A percentile compares a stretch with the other conserved stretches of the same genome.
These are phyloP conservation scores for Centropus bengalensis DNA, from an alignment of 2,113 vertebrate genomes.

Conservation along the genomic window DNA sequence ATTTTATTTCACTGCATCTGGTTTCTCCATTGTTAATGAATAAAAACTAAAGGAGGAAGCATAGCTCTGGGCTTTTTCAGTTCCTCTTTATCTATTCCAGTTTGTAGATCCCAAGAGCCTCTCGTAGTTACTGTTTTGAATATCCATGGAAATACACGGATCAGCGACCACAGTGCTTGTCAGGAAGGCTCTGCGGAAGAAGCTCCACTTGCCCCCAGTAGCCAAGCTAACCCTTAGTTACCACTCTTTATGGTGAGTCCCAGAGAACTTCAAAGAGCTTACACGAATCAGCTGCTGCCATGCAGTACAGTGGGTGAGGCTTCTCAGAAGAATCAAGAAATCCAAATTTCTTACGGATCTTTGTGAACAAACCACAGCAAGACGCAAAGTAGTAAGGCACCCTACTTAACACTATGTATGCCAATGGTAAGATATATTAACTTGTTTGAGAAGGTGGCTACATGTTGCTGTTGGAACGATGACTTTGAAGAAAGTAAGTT, in stretches of 20 bases:
- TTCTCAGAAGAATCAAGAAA: not conserved
- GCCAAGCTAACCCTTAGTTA: not conserved
- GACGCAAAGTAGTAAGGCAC: not conserved
- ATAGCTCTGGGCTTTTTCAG: not conserved
- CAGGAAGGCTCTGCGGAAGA: not conserved
- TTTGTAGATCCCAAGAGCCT: not conserved
- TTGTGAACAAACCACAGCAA: not conserved
- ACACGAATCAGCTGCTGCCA: not conserved
- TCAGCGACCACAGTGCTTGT: not conserved
- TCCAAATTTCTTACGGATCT: not conserved
- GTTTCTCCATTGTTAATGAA: conserved; percentile 5
- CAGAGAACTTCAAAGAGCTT: not conserved
- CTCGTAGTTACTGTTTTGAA: not conserved
- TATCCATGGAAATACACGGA: not conserved
- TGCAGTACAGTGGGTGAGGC: not conserved
- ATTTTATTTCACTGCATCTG: not conserved
- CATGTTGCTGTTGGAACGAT: not conserved
- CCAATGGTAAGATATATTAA: not conserved
- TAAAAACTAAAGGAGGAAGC: conserved; percentile 13
- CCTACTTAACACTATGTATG: not conserved
- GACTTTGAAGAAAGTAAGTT: not conserved
- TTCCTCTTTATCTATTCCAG: not conserved
- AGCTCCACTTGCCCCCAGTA: fast-evolving
- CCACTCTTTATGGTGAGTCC: not conserved
- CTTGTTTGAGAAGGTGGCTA: not conserved